phyloP scores from a whole-genome alignment of 2,113 vertebrate genomes.

The Pandion haliaetus region DNA sequence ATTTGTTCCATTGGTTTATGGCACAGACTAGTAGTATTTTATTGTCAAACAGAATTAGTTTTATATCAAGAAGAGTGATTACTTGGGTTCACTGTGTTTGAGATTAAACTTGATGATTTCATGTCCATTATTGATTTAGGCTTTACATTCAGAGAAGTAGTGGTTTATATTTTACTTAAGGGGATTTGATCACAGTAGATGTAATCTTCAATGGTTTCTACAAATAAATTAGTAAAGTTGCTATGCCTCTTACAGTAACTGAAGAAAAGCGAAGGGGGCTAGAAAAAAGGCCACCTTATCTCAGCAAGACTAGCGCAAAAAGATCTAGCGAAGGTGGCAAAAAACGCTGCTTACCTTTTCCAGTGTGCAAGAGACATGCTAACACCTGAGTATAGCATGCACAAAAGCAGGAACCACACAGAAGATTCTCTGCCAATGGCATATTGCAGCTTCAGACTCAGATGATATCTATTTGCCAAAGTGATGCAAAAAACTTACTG shows the following conservation, averaged over 20 bases:
- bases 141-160: slow-evolving; percentile 51
- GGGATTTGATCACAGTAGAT: slow-evolving; percentile 55
- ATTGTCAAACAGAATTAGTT: slow-evolving; percentile 67
- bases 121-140: slow-evolving; percentile 68
- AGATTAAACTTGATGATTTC: slow-evolving; percentile 71
- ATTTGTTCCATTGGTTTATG: slow-evolving; percentile 64
- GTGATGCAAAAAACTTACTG: not conserved
- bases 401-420: not conserved
- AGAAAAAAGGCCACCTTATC: not conserved
- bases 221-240: slow-evolving; percentile 53
- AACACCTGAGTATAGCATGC: fast-evolving
- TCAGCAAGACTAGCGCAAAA: not conserved
- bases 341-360: not conserved
- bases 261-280: not conserved
- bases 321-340: not conserved
- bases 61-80: slow-evolving; percentile 68
- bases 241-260: not conserved
- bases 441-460: not conserved
- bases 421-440: not conserved
- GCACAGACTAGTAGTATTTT: slow-evolving; percentile 52
- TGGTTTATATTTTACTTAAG: slow-evolving; percentile 65
- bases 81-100: slow-evolving; percentile 41
- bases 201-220: slow-evolving; percentile 39
- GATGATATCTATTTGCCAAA: not conserved
- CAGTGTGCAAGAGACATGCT: not conserved